phyloP scores from a whole-genome alignment of 2,113 vertebrate genomes.

The Rhinoderma darwinii region DNA sequence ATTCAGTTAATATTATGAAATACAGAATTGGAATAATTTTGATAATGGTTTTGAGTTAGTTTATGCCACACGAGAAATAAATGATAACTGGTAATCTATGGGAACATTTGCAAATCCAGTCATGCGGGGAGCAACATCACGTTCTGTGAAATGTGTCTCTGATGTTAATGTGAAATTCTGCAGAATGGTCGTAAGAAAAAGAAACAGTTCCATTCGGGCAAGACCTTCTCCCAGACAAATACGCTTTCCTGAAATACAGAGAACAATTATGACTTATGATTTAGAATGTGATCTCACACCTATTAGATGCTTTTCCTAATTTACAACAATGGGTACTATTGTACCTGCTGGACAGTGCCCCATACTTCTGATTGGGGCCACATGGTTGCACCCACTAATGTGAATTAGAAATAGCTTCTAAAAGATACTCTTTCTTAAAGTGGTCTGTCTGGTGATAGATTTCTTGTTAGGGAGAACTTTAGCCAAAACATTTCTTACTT shows the following conservation, averaged over 20 bases:
- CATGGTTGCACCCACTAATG: no score
- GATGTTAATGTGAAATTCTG: conserved; percentile 70
- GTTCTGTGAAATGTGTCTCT: conserved; percentile 58
- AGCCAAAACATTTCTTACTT: no score
- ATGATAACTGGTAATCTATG: conserved; percentile 55
- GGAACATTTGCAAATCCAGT: fast-evolving
- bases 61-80: conserved; percentile 59
- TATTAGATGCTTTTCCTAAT: no score
- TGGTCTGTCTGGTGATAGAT: no score
- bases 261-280: background rate
- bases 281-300: no score
- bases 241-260: conserved; percentile 64
- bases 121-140: conserved; percentile 35
- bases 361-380: no score
- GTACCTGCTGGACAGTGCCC: no score
- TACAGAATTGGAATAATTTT: background rate
- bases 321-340: no score
- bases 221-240: conserved; percentile 67
- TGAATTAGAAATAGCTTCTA: no score
- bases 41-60: background rate
- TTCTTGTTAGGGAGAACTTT: no score
- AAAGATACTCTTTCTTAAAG: no score
- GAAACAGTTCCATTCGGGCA: conserved; percentile 70
- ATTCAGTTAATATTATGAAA: background rate
- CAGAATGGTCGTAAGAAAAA: conserved; percentile 67